Conservation (phyloP, 2,888 invertebrate species). For the Octonoba sinensis region DNA sequence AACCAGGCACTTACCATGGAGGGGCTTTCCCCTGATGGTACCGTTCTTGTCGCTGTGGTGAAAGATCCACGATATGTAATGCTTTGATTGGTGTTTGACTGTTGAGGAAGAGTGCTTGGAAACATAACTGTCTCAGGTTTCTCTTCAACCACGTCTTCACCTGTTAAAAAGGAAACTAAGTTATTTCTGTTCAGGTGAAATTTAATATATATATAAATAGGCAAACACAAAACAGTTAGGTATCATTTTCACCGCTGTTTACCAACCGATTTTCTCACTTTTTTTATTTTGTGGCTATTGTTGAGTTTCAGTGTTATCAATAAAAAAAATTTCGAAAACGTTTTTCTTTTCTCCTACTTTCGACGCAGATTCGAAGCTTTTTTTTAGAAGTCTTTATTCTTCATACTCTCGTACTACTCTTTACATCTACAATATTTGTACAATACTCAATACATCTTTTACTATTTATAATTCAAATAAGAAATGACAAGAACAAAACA, state of each 20-base stretch:
- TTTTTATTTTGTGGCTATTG: no score
- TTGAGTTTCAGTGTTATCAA: background rate
- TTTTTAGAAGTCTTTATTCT: no score
- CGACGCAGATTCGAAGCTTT: no score
- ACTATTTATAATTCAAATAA: no score
- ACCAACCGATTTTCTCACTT: no score
- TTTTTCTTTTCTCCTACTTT: background rate
- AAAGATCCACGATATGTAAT: constrained; percentile 79
- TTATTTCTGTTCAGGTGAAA: background rate
- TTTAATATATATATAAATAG: no score
- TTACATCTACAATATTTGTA: no score
- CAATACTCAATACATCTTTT: no score
- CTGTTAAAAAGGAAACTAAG: constrained; percentile 16
- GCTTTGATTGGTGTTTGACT: constrained; percentile 69
- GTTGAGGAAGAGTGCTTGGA: constrained; percentile 65
- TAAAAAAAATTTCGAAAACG: background rate
- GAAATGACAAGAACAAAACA: no score
- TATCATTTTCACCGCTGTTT: no score
- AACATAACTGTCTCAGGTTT: constrained; percentile 51
- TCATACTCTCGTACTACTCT: no score
- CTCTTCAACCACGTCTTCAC: constrained; percentile 47
- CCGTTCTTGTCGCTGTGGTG: constrained; percentile 76
- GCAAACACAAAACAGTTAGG: no score
- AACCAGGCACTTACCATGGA: constrained; percentile 52
- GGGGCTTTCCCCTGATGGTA: constrained; percentile 42